Percentiles rank a stretch among this genome's conserved stretches.
These are phyloP conservation scores for Folsomia candida DNA, from an alignment of 2,888 invertebrate genomes.

Conservation along the genomic window DNA sequence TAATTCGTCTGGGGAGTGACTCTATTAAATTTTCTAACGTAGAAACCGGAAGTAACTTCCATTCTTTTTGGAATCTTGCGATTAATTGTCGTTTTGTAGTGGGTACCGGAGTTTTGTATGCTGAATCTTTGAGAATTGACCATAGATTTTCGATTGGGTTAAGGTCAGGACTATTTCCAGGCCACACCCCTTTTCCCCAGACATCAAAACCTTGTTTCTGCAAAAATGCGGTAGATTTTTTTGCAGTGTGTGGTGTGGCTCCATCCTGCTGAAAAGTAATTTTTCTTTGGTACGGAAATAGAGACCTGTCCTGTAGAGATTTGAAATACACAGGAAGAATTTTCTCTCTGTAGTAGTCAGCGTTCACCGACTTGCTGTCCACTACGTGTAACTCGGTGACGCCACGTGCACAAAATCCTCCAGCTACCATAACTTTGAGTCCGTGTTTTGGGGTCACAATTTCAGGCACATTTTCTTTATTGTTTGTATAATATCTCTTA, in stretches of 20 bases:
- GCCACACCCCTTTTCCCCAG: conserved; percentile 10
- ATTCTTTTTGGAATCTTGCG: neutral
- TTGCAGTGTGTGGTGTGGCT: conserved; percentile 4
- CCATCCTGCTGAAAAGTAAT: conserved; percentile 3
- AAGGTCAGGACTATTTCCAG: conserved; percentile 3
- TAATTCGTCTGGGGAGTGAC: neutral
- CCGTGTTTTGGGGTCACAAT: neutral
- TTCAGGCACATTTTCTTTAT: neutral
- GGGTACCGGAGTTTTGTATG: neutral
- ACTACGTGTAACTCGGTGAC: conserved; percentile 4
- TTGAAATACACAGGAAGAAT: conserved; percentile 10
- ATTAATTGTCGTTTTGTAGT: neutral
- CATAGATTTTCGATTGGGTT: conserved; percentile 9
- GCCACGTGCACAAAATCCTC: conserved; percentile 12
- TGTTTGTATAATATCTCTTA: neutral
- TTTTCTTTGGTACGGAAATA: conserved; percentile 8
- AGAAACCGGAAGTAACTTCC: neutral
- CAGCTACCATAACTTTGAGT: conserved; percentile 11
- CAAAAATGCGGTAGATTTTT: neutral
- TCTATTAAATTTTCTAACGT: neutral
- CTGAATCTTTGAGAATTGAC: conserved; percentile 2
- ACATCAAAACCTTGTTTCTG: neutral
- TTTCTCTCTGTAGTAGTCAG: conserved; percentile 2
- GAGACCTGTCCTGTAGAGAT: neutral
- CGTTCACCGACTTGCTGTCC: neutral